Conservation (phyloP, 2,113 vertebrate genomes). For the Forbesichthys agassizii region DNA sequence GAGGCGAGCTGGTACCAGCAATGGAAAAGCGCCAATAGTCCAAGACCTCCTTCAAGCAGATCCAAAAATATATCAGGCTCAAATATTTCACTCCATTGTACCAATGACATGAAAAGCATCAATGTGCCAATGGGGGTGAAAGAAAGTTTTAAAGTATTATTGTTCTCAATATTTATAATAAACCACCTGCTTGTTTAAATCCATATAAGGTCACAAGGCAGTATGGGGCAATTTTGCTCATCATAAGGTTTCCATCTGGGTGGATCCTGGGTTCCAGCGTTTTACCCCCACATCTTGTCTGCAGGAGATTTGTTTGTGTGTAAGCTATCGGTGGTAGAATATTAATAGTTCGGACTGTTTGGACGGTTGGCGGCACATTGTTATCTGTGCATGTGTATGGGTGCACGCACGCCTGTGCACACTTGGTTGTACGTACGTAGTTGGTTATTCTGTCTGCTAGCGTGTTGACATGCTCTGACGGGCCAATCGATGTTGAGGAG, state of each 20-base stretch:
- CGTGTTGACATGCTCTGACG: constrained; percentile 56
- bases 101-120: constrained; percentile 5
- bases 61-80: background rate
- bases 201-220: constrained; percentile 29
- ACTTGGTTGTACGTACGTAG: constrained; percentile 24
- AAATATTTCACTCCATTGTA: background rate
- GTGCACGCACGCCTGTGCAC: background rate
- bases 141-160: no score
- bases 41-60: background rate
- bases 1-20: no score
- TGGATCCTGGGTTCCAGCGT: constrained; percentile 38
- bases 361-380: background rate
- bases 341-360: background rate
- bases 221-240: constrained; percentile 27
- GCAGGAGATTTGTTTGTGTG: constrained; percentile 12
- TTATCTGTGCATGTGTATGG: background rate
- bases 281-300: constrained; percentile 32
- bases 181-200: constrained; percentile 22
- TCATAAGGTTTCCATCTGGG: constrained; percentile 29
- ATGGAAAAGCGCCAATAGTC: background rate
- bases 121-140: background rate
- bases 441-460: constrained; percentile 33
- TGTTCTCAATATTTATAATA: constrained; percentile 13
- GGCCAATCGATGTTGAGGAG: constrained; percentile 63
- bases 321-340: no score